Percentiles rank a stretch among this genome's conserved stretches.
Evolutionary conservation across 2,113 vertebrate species (phyloP).

Genomic region (Cygnus atratus): DNA sequence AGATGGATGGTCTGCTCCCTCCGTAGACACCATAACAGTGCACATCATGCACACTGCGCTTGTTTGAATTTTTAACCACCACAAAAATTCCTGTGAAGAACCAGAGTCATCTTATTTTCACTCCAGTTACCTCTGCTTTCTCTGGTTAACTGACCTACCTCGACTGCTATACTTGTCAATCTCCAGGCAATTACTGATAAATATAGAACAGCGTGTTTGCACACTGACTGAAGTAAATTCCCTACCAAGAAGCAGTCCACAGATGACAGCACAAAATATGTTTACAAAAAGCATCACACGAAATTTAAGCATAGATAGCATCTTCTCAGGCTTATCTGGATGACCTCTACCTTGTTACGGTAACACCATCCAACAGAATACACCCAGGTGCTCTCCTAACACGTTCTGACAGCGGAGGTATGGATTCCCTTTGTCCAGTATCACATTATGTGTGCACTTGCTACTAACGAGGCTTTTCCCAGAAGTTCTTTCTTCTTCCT

Average conservation of each 20-base stretch:
- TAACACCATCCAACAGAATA: rapidly evolving
- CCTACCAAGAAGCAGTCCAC: not conserved
- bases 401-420: not conserved
- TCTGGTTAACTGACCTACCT: not conserved
- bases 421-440: not conserved
- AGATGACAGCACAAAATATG: not conserved
- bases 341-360: not conserved
- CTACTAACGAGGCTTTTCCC: slow-evolving; percentile 34
- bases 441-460: not conserved
- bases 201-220: not conserved
- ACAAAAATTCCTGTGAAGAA: not conserved
- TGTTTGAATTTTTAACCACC: not conserved
- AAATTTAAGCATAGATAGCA: not conserved
- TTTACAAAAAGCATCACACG: not conserved
- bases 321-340: not conserved
- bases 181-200: not conserved
- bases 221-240: not conserved
- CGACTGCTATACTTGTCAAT: not conserved
- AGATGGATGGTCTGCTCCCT: not conserved
- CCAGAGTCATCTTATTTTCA: not conserved
- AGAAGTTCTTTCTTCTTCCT: not conserved
- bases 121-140: not conserved
- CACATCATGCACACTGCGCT: not conserved
- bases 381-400: not conserved
- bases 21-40: rapidly evolving